These are phyloP conservation scores for Episyrphus balteatus DNA, from an alignment of 1,140 invertebrate genomes.

Conservation along the genomic window DNA sequence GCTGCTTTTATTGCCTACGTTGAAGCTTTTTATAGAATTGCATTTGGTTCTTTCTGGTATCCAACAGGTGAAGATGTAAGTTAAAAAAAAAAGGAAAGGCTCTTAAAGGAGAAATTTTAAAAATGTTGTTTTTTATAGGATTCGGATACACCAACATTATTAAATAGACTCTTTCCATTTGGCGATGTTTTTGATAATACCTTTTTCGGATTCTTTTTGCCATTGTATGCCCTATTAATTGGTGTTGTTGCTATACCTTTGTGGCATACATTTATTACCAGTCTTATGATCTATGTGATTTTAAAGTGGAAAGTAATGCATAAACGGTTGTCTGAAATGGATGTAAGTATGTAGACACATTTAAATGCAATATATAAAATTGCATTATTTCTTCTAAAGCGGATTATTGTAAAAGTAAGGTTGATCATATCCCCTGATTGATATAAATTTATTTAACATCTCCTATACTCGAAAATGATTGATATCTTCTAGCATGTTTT, in stretches of 20 bases:
- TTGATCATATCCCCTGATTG: too few relatives aligned
- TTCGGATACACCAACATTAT: conserved; percentile 19
- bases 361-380: background rate
- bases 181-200: conserved; percentile 21
- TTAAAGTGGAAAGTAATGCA: conserved; percentile 19
- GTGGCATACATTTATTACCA: conserved; percentile 29
- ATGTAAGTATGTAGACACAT: conserved; percentile 9
- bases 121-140: conserved; percentile 15
- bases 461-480: too few relatives aligned
- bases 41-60: too few relatives aligned
- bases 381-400: too few relatives aligned
- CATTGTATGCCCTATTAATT: conserved; percentile 18
- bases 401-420: too few relatives aligned
- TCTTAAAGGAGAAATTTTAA: conserved; percentile 23
- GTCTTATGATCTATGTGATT: conserved; percentile 23
- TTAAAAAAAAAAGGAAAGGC: background rate
- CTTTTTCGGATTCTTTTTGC: conserved; percentile 20
- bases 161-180: conserved; percentile 24
- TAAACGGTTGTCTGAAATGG: conserved; percentile 16
- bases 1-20: conserved; percentile 20
- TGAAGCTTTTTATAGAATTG: conserved; percentile 23
- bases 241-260: conserved; percentile 26
- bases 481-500: too few relatives aligned
- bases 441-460: too few relatives aligned
- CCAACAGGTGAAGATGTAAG: too few relatives aligned